Evolutionary conservation across 2,888 invertebrate species (phyloP), one percentile per base, ranked within the genome.

Genomic region (Cyaniris semiargus): DNA sequence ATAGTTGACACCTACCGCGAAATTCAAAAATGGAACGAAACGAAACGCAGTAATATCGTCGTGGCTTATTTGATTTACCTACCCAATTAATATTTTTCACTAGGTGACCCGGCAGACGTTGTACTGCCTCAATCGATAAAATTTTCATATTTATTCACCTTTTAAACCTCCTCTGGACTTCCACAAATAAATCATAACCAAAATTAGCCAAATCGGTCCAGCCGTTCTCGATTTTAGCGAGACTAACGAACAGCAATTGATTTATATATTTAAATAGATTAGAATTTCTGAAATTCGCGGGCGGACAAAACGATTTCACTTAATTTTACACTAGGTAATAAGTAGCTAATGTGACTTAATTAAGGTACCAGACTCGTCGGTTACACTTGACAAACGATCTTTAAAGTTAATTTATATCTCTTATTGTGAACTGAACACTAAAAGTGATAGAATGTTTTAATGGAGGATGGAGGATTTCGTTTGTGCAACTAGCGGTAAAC

Each of bases 401-500:
- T 56, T 56, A 56, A 56, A 56, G 18, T 56, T 56, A 56, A 56
- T 56, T 56, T 56, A 56, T 56, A 56, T 56, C 56, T 56, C 56
- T 56, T 56, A 56, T 56, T 56, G 56, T 56, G 56, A 56, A 56
- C 56, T 56, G 56, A 56, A 56, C 56, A 56, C 76, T 76, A 76
- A 76, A 58, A 76, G 76, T 58, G 76, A 58, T 76, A 76, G 76
- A 58, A 58, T 76, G 76, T 58, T 76, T 76, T 76, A 76, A 58
- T 76, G 58, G 76, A 76, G 76, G 76, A 58, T 58, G 76, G 58
- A 56, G 56, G 56, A 56, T 56, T 56, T 56, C 56, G 56, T 58
- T 76, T 76, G 76, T 76, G 58, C 76, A 76, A 58, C 58, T 58
- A 58, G 76, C 58, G 76, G 56, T 56, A 56, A 76, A 76, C 58